Base-by-base conservation (phyloP, 1,140 invertebrate genomes). In the Heliconius eleuchia region DNA sequence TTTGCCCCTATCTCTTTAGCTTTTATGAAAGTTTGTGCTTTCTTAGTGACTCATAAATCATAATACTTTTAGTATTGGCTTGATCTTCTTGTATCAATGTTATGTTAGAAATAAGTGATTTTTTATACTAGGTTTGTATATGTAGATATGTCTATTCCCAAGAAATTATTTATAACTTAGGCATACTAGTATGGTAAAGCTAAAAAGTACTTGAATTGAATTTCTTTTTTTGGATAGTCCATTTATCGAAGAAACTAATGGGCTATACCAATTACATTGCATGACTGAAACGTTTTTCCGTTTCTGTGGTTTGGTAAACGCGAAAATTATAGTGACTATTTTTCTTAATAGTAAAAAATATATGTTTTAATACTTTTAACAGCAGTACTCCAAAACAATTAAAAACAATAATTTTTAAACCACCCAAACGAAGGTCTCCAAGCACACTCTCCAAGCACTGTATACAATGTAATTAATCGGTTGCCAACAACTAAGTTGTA, bases 381-480 rank as follows among this genome's bases (percentile, higher is more conserved):
- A 19, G n/a, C 27, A 57, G 4, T 23, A 57, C 4, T 66, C 27
- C 3, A 66, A 66, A 66, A 66, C 27, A 30, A 66, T 27, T 66
- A 23, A 30, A 66, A 30, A 66, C 5, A 66, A 66, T 13, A 66
- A 66, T 66, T 66, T 66, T 66, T 30, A 27, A 66, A 66, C 57
- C 23, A 66, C 9, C 18, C 23, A 66, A 66, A 27, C 60, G 60
- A 30, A 66, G 60, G 60, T 66, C 60, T 66, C n/a, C 55, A 66
- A 30, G n/a, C 60, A 30, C 60, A 30, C 60, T 66, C 16, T 13
- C 60, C 60, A 66, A 66, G 60, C 27, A 66, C 60, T 30, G 60
- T 66, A 30, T 27, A 66, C 60, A 66, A 30, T 30, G 60, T 66
- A 66, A 66, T 66, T 66, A 66, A 66, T 66, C 23, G 60, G 3